Evolutionary conservation across 2,888 invertebrate genomes (phyloP).

Genomic region (Antheraea assamensis): DNA sequence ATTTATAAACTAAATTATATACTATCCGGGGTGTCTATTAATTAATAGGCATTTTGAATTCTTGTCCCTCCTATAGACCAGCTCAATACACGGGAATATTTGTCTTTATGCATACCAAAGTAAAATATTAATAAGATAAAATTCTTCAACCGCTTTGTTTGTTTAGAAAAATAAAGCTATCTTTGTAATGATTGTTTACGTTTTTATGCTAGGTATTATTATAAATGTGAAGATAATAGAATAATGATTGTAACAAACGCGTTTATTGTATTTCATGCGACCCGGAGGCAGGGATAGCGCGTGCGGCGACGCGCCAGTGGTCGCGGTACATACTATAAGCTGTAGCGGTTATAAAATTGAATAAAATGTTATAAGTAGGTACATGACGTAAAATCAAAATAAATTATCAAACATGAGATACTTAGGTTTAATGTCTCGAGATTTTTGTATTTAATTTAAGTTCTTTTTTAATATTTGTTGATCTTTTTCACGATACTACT

Average conservation of each 20-base stretch:
- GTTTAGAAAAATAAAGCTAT: neutral
- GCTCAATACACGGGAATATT: too few species aligned
- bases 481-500: too few species aligned
- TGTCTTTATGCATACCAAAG: too few species aligned
- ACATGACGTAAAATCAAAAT: neutral
- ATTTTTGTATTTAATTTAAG: too few species aligned
- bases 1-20: too few species aligned
- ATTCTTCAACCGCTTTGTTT: neutral
- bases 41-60: too few species aligned
- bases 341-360: neutral
- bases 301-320: neutral
- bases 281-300: slow-evolving; percentile 24
- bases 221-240: slow-evolving; percentile 1
- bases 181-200: neutral
- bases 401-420: neutral
- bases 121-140: neutral
- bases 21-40: too few species aligned
- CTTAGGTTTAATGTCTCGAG: neutral
- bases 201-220: neutral
- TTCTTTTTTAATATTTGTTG: too few species aligned
- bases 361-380: neutral
- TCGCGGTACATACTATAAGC: neutral
- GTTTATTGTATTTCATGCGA: slow-evolving; percentile 32
- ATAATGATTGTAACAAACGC: neutral
- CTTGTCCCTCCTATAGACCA: too few species aligned